Percentiles rank a stretch among this genome's conserved stretches.
phyloP scores from a whole-genome alignment of 2,113 vertebrate species.

The rat (Rattus norvegicus) region GRCr8 NC_086032.1:27871001-27871500 shows the following conservation, averaged over 20 bases:
- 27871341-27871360: not conserved
- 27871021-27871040: not conserved
- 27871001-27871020: not conserved
- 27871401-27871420: not conserved
- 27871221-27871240: not conserved
- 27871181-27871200: conserved; percentile 4
- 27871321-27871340: not conserved
- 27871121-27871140: not conserved
- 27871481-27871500: not conserved
- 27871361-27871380: not conserved
- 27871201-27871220: not conserved
- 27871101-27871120: not conserved
- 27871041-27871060: not conserved
- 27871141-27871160: not conserved
- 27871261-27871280: not conserved
- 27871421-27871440: not conserved
- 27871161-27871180: not conserved
- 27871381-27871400: not conserved
- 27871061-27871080: not conserved
- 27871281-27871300: not conserved
- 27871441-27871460: too few species aligned
- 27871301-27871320: not conserved
- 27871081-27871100: not conserved
- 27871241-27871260: not conserved
- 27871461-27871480: not conserved